A percentile compares a stretch with the other conserved stretches of the same genome.
These are phyloP conservation scores for Momotus momota DNA, from an alignment of 2,797 vertebrate genomes.

Conservation along the genomic window DNA sequence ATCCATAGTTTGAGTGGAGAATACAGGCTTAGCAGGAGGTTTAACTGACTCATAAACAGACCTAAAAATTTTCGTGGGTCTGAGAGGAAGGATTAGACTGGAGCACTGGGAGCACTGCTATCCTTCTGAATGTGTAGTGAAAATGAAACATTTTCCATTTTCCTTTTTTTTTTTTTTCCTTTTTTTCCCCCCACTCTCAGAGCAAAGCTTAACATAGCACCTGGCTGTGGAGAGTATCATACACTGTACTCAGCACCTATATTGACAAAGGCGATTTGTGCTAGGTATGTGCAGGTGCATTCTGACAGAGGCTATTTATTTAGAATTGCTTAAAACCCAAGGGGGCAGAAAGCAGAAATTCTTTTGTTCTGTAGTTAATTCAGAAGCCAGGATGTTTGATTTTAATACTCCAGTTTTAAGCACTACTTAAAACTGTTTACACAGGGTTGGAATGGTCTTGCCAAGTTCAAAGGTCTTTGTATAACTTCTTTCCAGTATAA, in stretches of 20 bases:
- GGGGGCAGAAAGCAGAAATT: slow-evolving; percentile 41
- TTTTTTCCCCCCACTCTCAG: not conserved
- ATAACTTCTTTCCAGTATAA: not conserved
- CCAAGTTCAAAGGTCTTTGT: slow-evolving; percentile 21
- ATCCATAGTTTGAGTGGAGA: not conserved
- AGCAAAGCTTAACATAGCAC: not conserved
- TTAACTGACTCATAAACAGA: not conserved
- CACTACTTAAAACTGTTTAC: slow-evolving; percentile 50
- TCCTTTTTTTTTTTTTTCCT: not conserved
- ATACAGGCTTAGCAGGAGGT: not conserved
- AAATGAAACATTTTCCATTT: not conserved
- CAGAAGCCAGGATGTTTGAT: not conserved
- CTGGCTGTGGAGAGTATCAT: not conserved
- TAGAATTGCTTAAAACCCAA: slow-evolving; percentile 44
- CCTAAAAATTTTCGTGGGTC: not conserved
- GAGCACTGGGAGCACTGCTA: not conserved
- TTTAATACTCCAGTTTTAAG: not conserved
- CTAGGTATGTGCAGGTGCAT: slow-evolving; percentile 32
- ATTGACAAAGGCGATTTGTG: not conserved
- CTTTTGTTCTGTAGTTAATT: slow-evolving; percentile 29
- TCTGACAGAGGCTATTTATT: not conserved
- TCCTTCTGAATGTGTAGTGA: not conserved
- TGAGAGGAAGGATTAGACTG: not conserved
- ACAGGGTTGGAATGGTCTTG: not conserved
- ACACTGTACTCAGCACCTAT: not conserved